A percentile compares a stretch with the other conserved stretches of the same genome.
phyloP scores from a whole-genome alignment of 1,140 invertebrate genomes.

The Melanaphis sacchari region DNA sequence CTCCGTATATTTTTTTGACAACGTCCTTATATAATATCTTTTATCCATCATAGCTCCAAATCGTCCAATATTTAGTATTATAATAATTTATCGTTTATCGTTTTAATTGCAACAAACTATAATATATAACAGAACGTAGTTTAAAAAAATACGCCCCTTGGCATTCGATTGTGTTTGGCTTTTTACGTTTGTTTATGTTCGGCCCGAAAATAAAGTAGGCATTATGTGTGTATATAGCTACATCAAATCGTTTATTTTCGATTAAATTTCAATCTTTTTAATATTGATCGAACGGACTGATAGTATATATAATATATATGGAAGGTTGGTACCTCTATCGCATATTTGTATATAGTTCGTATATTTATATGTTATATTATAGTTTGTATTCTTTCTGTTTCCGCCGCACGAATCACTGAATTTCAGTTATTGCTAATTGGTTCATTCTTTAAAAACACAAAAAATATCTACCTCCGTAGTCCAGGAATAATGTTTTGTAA shows the following conservation, averaged over 20 bases:
- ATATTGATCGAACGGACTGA: background rate
- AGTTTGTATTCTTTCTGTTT: background rate
- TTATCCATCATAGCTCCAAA: background rate
- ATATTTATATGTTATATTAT: background rate
- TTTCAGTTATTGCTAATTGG: conserved; percentile 5
- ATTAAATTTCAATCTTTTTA: background rate
- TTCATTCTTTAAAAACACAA: background rate
- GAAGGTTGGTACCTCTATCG: background rate
- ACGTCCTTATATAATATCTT: background rate
- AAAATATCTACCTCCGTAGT: background rate
- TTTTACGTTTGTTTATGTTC: conserved; percentile 7
- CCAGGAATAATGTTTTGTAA: background rate
- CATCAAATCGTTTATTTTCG: background rate
- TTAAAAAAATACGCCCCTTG: background rate
- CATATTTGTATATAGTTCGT: background rate
- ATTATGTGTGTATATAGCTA: background rate
- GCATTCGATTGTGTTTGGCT: background rate
- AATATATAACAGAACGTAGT: conserved; percentile 6
- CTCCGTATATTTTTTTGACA: background rate
- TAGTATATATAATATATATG: background rate
- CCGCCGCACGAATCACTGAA: background rate
- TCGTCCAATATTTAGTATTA: background rate
- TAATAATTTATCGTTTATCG: background rate
- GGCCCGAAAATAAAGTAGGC: background rate
- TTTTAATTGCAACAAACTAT: background rate